These are phyloP conservation scores for Pachydiplax longipennis DNA, from an alignment of 2,888 invertebrate species.

Conservation along the genomic window DNA sequence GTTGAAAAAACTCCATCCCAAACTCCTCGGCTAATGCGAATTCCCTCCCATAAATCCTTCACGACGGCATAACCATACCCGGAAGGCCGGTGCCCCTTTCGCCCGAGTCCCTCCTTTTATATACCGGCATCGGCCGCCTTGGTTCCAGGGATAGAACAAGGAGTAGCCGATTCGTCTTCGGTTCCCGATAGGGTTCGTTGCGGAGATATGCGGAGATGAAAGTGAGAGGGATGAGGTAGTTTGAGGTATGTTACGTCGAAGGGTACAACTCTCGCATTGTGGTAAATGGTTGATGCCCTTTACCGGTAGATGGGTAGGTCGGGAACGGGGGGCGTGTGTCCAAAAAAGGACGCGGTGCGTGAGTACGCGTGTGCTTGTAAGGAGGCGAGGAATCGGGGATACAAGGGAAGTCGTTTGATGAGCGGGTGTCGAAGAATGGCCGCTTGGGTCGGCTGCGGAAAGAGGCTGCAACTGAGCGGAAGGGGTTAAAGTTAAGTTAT, in stretches of 20 bases:
- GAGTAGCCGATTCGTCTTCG: not conserved
- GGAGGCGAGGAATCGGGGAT: not conserved
- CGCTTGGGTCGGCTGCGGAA: not conserved
- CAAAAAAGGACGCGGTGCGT: not conserved
- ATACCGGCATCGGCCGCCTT: not conserved
- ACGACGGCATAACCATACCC: not conserved
- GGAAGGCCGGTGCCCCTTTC: not conserved
- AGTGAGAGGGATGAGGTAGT: not conserved
- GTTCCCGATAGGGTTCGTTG: not conserved
- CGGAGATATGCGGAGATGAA: not conserved
- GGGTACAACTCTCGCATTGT: not conserved
- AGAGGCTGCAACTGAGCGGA: not conserved
- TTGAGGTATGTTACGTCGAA: not conserved
- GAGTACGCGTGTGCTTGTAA: not conserved
- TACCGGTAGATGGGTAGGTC: not conserved
- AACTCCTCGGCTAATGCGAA: not conserved
- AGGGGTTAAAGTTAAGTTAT: not conserved
- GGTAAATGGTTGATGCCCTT: not conserved
- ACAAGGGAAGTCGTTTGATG: not conserved
- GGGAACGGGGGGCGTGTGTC: not conserved
- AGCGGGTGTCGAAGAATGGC: not conserved
- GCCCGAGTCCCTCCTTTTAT: not conserved
- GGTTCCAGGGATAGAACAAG: not conserved
- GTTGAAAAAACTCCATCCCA: not conserved
- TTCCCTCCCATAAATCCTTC: not conserved